Conservation (phyloP, 35 echinoderm and acorn worm species). For the Diadema setosum region DNA sequence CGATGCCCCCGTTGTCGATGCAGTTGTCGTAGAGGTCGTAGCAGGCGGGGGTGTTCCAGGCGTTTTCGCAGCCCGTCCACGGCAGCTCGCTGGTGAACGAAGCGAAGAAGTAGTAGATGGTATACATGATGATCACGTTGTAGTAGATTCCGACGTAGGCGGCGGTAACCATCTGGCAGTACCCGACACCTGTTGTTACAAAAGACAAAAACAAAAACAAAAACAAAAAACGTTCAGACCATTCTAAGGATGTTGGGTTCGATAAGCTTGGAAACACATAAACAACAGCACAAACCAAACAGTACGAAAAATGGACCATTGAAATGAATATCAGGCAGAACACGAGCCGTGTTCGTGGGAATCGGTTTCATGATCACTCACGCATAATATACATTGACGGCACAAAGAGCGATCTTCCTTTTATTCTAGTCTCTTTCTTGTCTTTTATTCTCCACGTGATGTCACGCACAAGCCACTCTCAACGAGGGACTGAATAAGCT, state of each 20-base stretch:
- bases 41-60: constrained; percentile 68
- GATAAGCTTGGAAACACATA: background rate
- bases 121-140: constrained; percentile 86
- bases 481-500: too few species aligned
- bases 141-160: constrained; percentile 70
- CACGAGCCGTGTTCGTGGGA: too few species aligned
- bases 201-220: background rate
- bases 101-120: constrained; percentile 74
- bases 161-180: constrained; percentile 80
- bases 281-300: background rate
- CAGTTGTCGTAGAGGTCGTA: constrained; percentile 56
- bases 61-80: constrained; percentile 70
- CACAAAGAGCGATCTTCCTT: too few species aligned
- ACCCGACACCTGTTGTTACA: constrained; percentile 60
- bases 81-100: constrained; percentile 70
- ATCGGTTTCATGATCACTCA: too few species aligned
- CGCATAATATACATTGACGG: too few species aligned
- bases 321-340: background rate
- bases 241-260: too few species aligned
- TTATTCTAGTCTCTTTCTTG: too few species aligned
- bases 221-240: background rate
- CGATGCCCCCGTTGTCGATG: constrained; percentile 42
- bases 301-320: background rate
- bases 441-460: too few species aligned
- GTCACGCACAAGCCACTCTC: too few species aligned